These are phyloP conservation scores for Brenthis daphne DNA, from an alignment of 2,888 invertebrate species.

Conservation along the genomic window DNA sequence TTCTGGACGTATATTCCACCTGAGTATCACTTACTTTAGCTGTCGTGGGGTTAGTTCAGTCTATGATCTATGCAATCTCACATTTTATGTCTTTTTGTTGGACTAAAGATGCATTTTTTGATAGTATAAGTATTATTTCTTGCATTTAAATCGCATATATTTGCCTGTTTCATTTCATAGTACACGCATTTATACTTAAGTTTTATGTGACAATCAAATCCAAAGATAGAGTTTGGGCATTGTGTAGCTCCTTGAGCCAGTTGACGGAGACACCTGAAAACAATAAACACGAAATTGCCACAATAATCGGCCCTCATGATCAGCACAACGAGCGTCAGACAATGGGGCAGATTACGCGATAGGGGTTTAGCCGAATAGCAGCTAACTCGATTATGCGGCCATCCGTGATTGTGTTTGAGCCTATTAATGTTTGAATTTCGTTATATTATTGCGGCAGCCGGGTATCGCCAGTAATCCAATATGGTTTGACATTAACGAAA, in stretches of 20 bases:
- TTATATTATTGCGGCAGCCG: slow-evolving; percentile 76
- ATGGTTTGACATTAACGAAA: slow-evolving; percentile 70
- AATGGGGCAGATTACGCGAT: slow-evolving; percentile 79
- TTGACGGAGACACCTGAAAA: slow-evolving; percentile 75
- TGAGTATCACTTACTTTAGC: slow-evolving; percentile 66
- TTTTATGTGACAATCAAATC: slow-evolving; percentile 55
- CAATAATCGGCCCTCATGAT: slow-evolving; percentile 80
- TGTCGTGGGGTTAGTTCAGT: slow-evolving; percentile 61
- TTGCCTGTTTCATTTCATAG: neutral
- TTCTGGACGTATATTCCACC: slow-evolving; percentile 67
- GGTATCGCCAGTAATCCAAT: slow-evolving; percentile 72
- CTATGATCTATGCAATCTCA: slow-evolving; percentile 45
- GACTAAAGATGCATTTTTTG: neutral
- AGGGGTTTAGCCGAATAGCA: slow-evolving; percentile 79
- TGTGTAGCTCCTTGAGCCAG: slow-evolving; percentile 59
- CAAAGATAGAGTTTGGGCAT: slow-evolving; percentile 55
- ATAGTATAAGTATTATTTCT: neutral
- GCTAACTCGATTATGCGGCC: slow-evolving; percentile 81
- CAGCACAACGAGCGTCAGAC: slow-evolving; percentile 72
- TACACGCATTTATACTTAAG: slow-evolving; percentile 9
- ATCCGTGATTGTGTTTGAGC: slow-evolving; percentile 80
- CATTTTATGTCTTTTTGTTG: neutral
- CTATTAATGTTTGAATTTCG: slow-evolving; percentile 82
- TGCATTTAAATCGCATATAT: neutral
- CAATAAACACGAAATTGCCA: slow-evolving; percentile 79